Percentiles rank a stretch among this genome's conserved stretches.
Evolutionary conservation across 2,888 invertebrate species (phyloP).

Genomic region (Mesorhabditis sp.): DNA sequence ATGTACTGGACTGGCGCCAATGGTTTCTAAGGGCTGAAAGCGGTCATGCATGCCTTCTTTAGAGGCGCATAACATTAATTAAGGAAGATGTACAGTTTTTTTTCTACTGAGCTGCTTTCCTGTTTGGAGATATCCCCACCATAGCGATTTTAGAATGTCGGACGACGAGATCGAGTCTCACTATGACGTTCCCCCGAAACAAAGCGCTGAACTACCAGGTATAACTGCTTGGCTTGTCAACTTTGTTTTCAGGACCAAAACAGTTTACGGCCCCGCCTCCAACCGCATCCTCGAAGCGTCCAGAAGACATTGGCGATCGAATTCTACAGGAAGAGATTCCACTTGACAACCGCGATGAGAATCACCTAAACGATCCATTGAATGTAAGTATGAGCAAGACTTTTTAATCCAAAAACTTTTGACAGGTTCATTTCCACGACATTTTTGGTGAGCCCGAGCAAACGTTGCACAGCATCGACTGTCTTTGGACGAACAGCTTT

Average conservation of each 20-base stretch:
- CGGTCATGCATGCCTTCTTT: no score
- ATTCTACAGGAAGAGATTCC: slow-evolving; percentile 4
- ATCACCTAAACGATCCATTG: neutral
- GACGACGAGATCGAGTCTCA: neutral
- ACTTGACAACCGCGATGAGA: slow-evolving; percentile 1
- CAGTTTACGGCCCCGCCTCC: neutral
- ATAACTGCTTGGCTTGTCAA: neutral
- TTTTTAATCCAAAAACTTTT: neutral
- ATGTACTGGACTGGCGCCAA: no score
- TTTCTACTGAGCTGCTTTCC: no score
- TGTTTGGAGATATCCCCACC: no score
- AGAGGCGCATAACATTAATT: no score
- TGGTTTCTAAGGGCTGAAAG: no score
- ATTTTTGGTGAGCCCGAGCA: slow-evolving; percentile 3
- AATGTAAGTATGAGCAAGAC: slow-evolving; percentile 1
- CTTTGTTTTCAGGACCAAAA: neutral
- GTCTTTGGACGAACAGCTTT: slow-evolving; percentile 3
- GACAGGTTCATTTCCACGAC: neutral
- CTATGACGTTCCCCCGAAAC: neutral
- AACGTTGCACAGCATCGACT: slow-evolving; percentile 1
- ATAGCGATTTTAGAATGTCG: neutral
- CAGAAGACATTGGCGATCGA: neutral
- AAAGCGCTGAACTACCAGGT: neutral
- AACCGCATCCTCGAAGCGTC: neutral
- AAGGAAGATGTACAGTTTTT: no score